Conservation (phyloP, 1,140 invertebrate species). For the Microplitis mediator region DNA sequence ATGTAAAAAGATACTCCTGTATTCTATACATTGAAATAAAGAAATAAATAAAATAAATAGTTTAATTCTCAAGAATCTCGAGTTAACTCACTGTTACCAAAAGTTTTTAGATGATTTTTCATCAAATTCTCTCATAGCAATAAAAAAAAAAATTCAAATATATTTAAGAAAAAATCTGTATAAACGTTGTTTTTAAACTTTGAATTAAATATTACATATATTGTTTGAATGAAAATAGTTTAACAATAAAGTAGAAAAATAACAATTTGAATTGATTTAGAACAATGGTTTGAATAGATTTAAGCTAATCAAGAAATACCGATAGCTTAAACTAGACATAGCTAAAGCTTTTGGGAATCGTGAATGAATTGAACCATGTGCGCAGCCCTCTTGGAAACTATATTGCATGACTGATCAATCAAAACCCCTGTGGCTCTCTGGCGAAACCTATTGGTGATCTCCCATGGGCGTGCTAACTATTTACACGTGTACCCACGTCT, state of each 20-base stretch:
- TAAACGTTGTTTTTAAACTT: no score
- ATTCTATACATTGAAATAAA: no score
- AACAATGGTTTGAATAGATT: not conserved
- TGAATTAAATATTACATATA: not conserved
- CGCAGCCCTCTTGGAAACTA: constrained; percentile 1
- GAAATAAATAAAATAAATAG: no score
- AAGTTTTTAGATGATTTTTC: no score
- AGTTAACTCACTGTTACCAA: no score
- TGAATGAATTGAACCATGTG: not conserved
- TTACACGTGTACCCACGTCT: constrained; percentile 10
- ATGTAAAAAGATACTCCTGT: no score
- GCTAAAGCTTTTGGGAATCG: constrained; percentile 10
- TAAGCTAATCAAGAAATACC: not conserved
- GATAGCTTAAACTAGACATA: not conserved
- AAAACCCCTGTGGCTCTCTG: constrained; percentile 12
- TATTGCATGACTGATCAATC: constrained; percentile 17
- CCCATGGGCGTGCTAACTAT: constrained; percentile 17
- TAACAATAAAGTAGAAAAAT: not conserved
- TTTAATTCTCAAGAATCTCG: no score
- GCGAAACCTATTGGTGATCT: constrained; percentile 12
- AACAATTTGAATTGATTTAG: not conserved
- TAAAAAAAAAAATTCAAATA: no score
- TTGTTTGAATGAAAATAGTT: not conserved
- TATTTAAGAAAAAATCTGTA: no score
- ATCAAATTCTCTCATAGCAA: no score